These are phyloP conservation scores for Drosophila helvetica DNA, from an alignment of 2,888 invertebrate species.

Conservation along the genomic window DNA sequence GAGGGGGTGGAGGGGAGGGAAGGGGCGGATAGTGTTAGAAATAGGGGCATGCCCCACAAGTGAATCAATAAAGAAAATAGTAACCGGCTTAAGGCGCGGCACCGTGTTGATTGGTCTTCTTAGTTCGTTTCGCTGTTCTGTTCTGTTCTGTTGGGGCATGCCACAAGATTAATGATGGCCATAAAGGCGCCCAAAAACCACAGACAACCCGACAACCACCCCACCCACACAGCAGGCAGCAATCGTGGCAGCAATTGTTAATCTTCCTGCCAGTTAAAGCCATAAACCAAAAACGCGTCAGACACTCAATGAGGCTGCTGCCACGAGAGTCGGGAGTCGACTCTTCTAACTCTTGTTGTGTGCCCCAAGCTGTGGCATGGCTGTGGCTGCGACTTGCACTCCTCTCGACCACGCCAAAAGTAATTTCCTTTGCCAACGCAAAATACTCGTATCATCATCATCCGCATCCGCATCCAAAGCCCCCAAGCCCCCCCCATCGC, in stretches of 20 bases:
- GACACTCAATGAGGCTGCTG: slow-evolving; percentile 33
- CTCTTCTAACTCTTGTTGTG: background rate
- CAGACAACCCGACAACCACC: slow-evolving; percentile 40
- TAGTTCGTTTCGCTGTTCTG: slow-evolving; percentile 6
- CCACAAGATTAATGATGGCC: slow-evolving; percentile 63
- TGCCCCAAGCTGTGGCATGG: background rate
- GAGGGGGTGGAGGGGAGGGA: too few relatives aligned
- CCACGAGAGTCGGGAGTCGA: slow-evolving; percentile 4
- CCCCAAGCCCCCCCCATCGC: background rate
- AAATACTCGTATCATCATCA: slow-evolving; percentile 32
- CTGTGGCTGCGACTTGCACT: slow-evolving; percentile 12
- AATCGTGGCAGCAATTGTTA: slow-evolving; percentile 19
- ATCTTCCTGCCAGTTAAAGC: slow-evolving; percentile 34
- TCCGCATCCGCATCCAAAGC: background rate
- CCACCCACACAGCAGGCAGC: slow-evolving; percentile 25
- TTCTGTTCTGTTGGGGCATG: slow-evolving; percentile 33
- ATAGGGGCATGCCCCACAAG: slow-evolving; percentile 25
- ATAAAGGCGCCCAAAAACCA: slow-evolving; percentile 54
- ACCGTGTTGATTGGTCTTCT: slow-evolving; percentile 51
- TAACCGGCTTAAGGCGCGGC: slow-evolving; percentile 52
- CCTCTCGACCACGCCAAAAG: slow-evolving; percentile 42
- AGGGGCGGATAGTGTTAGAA: background rate
- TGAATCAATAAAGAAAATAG: slow-evolving; percentile 59
- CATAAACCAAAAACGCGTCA: slow-evolving; percentile 42
- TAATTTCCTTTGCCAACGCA: slow-evolving; percentile 77